phyloP scores from a whole-genome alignment of 2,113 vertebrate species.

The Dinomys branickii region DNA sequence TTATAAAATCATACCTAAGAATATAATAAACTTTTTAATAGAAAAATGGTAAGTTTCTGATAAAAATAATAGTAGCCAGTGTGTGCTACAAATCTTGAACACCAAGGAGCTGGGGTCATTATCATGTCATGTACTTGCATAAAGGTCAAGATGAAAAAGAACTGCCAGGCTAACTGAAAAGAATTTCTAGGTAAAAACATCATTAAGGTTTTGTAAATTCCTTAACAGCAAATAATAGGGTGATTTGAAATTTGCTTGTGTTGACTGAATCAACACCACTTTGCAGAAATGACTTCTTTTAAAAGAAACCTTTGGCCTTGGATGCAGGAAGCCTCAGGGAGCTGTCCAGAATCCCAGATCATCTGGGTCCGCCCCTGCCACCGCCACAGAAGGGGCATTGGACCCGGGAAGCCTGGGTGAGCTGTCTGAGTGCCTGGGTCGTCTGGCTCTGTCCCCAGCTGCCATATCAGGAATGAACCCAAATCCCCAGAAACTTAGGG shows the following conservation, averaged over 20 bases:
- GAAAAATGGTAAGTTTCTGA: conserved; percentile 64
- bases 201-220: background rate
- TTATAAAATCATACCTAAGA: conserved; percentile 55
- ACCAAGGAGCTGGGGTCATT: conserved; percentile 27
- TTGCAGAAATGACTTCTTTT: background rate
- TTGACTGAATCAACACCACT: background rate
- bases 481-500: too few relatives aligned
- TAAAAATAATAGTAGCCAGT: conserved; percentile 50
- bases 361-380: too few relatives aligned
- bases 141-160: background rate
- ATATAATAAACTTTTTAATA: conserved; percentile 42
- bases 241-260: background rate
- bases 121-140: background rate
- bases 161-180: background rate
- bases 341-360: too few relatives aligned
- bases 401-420: too few relatives aligned
- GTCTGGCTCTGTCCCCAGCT: too few relatives aligned
- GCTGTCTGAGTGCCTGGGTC: too few relatives aligned
- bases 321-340: too few relatives aligned
- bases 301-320: background rate
- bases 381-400: too few relatives aligned
- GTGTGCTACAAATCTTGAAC: conserved; percentile 42
- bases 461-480: too few relatives aligned
- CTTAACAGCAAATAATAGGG: background rate
- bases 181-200: background rate